Evolutionary conservation across 2,888 invertebrate species (phyloP).

Genomic region (Thymelicus acteon): DNA sequence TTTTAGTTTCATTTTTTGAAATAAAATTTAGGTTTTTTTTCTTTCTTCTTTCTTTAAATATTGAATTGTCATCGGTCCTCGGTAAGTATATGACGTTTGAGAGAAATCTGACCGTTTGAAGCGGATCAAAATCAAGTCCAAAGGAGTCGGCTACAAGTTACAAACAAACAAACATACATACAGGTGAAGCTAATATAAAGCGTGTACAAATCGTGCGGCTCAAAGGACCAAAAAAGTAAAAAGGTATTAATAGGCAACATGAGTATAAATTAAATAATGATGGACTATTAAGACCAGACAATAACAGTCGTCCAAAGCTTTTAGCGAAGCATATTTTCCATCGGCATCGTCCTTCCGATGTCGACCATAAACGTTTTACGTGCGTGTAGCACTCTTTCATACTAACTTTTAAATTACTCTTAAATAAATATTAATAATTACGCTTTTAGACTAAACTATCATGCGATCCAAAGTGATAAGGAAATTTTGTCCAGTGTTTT

Average conservation of each 20-base stretch:
- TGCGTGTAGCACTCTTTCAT: constrained; percentile 23
- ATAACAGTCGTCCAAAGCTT: constrained; percentile 24
- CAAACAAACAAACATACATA: no score
- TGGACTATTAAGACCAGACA: constrained; percentile 14
- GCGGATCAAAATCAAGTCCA: no score
- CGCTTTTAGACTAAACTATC: constrained; percentile 15
- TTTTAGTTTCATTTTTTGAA: no score
- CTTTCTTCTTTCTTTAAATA: no score
- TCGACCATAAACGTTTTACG: constrained; percentile 34
- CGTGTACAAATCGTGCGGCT: not conserved
- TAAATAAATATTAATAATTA: not conserved
- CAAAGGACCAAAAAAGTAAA: not conserved
- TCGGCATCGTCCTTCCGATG: constrained; percentile 31
- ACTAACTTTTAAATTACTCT: constrained; percentile 6
- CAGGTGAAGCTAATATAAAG: no score
- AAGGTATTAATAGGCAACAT: not conserved
- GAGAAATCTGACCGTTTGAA: no score
- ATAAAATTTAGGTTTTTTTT: no score
- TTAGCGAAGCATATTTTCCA: constrained; percentile 25
- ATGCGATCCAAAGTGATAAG: no score
- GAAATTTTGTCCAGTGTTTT: no score
- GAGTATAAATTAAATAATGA: constrained; percentile 9
- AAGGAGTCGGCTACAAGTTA: no score
- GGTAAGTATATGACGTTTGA: no score
- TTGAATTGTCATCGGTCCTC: no score